Evolutionary conservation across 2,888 invertebrate genomes (phyloP), one percentile per base, ranked within the genome.

Genomic region (Notodonta dromedarius): DNA sequence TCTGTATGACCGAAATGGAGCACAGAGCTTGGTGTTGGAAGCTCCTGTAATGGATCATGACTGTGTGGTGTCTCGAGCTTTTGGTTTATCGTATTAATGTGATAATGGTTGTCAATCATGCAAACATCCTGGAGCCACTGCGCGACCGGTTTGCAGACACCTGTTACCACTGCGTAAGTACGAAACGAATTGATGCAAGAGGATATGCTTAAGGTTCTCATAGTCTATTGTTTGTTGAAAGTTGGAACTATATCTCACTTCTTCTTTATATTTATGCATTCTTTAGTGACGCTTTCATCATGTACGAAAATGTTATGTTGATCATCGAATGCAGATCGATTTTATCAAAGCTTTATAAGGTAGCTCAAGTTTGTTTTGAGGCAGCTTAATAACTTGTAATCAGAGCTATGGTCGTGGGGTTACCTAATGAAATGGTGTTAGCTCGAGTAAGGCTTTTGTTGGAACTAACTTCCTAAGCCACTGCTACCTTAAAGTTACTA

Each of bases 41-140:
- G 82, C 80, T 84, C 86, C 80, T 73, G 65, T 67, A 73, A 69
- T 76, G 79, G 77, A 71, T 80, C 76, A 82, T 69, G 65, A 66
- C 62, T 79, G 77, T 87, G 84, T 86, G 84, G 87, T 83, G 80
- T 82, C 77, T 70, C 70, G 76, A 85, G 91, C 89, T 90, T 90
- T 77, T 90, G 87, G 87, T 89, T 82, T 86, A 84, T 87, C 87
- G 83, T 91, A 93, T 92, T 93, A 93, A 93, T 93, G 84, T 91
- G 82, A 90, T 91, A 87, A 92, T 93, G 92, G 91, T 93, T 93
- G 91, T 93, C 92, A 86, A 90, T 93, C 92, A 93, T 93, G 93
- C 93, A 86, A 89, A 89, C 92, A 78, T 71, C 86, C 84, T 82
- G 92, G 92, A 90, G 91, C 84, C 81, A 78, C 85, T 83, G 83